Percentiles rank a stretch among this genome's conserved stretches.
phyloP scores from a whole-genome alignment of 2,113 vertebrate species.

The Tangachromis dhanisi region DNA sequence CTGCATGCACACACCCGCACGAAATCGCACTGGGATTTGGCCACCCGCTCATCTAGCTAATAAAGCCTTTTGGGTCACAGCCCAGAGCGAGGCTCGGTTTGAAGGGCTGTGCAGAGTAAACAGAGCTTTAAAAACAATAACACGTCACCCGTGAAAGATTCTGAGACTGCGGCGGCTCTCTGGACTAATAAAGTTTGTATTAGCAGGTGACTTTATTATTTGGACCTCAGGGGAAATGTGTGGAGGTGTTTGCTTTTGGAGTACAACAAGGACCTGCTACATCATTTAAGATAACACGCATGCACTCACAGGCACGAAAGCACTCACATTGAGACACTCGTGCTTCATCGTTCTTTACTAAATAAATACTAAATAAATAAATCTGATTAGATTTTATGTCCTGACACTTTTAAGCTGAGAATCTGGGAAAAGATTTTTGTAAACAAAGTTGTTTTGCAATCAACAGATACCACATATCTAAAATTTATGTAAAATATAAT shows the following conservation, averaged over 20 bases:
- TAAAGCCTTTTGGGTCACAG: conserved; percentile 48
- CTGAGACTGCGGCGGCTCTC: not conserved
- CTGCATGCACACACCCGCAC: not conserved
- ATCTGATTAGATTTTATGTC: not conserved
- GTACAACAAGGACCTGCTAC: not conserved
- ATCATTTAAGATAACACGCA: not conserved
- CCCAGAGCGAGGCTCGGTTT: conserved; percentile 34
- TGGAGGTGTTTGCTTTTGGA: conserved; percentile 2
- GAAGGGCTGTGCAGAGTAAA: conserved; percentile 38
- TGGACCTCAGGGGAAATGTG: not conserved
- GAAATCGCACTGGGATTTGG: conserved; percentile 12
- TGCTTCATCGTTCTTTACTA: not conserved
- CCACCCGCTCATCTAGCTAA: conserved; percentile 48
- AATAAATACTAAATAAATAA: not conserved
- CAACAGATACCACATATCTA: not conserved
- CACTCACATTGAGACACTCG: not conserved
- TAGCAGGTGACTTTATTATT: conserved; percentile 33
- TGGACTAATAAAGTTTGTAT: conserved; percentile 24
- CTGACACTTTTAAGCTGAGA: not conserved
- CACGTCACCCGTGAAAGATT: conserved; percentile 41
- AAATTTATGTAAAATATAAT: not conserved
- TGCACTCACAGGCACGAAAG: not conserved
- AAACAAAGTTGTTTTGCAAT: not conserved
- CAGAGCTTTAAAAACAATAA: conserved; percentile 59
- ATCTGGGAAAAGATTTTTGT: not conserved